phyloP scores from a whole-genome alignment of 1,140 invertebrate genomes.

The Drepana arcuata region DNA sequence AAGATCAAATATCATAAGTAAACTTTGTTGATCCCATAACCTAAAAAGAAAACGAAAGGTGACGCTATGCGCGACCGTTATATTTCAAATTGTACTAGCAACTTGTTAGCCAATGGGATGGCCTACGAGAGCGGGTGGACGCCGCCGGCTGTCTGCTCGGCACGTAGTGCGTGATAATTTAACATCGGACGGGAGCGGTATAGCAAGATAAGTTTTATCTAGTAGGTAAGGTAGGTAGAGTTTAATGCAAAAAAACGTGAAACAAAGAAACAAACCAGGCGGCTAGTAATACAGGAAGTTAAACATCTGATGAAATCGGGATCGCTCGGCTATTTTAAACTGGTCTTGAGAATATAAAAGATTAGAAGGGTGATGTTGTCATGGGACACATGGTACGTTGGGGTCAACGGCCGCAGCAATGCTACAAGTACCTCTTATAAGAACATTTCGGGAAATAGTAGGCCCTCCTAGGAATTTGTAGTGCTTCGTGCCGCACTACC shows the following conservation, averaged over 20 bases:
- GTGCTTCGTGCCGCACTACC: no score
- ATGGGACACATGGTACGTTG: conserved; percentile 25
- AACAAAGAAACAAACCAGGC: conserved; percentile 11
- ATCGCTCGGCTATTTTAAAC: conserved; percentile 26
- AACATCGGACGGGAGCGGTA: no score
- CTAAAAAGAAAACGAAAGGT: no score
- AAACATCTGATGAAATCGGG: no score
- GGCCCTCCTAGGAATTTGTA: conserved; percentile 1
- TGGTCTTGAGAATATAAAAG: conserved; percentile 21
- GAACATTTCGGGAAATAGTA: conserved; percentile 14
- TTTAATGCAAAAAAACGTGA: no score
- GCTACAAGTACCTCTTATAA: conserved; percentile 26
- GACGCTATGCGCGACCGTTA: conserved; percentile 10
- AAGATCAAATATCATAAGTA: no score
- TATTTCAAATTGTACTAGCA: conserved; percentile 8
- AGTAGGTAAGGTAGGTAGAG: no score
- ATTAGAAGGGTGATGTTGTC: conserved; percentile 19
- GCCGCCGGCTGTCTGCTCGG: no score
- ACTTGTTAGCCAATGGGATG: conserved; percentile 1
- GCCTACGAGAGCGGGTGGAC: no score
- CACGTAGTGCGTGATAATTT: no score
- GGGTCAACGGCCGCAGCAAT: conserved; percentile 37
- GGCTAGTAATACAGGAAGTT: conserved; percentile 20
- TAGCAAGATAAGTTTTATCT: no score
- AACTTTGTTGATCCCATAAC: no score